Conservation (phyloP, 2,113 vertebrate genomes). For the Corythornis vintsioides region DNA sequence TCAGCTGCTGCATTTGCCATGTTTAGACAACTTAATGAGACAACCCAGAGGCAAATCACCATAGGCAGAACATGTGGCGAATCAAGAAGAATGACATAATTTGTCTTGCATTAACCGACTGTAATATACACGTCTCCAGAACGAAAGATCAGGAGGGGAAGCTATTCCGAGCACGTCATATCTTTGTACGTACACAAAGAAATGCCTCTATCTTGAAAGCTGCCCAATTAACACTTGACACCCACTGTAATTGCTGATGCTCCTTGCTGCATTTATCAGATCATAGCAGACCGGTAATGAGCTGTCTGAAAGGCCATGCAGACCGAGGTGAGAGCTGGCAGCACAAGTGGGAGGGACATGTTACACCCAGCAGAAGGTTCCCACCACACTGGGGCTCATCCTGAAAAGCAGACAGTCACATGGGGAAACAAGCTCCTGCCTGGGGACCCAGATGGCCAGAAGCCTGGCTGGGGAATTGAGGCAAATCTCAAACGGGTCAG, state of each 20-base stretch:
- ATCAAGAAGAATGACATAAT: slow-evolving; percentile 62
- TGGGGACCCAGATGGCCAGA: neutral
- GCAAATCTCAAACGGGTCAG: neutral
- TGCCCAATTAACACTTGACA: slow-evolving; percentile 70
- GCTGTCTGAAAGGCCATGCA: slow-evolving; percentile 20
- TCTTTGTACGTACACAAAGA: slow-evolving; percentile 41
- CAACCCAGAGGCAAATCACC: slow-evolving; percentile 61
- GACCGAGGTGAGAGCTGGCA: neutral
- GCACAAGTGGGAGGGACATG: neutral
- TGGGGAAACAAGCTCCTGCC: neutral
- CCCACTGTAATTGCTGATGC: slow-evolving; percentile 41
- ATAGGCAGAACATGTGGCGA: slow-evolving; percentile 48
- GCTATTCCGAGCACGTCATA: slow-evolving; percentile 36
- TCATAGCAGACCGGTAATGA: neutral
- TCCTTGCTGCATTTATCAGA: slow-evolving; percentile 60
- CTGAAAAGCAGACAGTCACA: neutral
- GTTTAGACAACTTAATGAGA: slow-evolving; percentile 70
- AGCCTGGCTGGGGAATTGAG: neutral
- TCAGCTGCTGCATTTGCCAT: slow-evolving; percentile 47
- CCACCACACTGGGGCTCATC: neutral
- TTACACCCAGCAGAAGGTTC: neutral
- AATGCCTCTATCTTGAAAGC: slow-evolving; percentile 52
- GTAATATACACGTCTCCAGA: neutral
- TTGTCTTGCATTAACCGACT: slow-evolving; percentile 66
- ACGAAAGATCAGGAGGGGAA: slow-evolving; percentile 23